Conservation (phyloP, 2,113 vertebrate genomes). For the Colaptes auratus region DNA sequence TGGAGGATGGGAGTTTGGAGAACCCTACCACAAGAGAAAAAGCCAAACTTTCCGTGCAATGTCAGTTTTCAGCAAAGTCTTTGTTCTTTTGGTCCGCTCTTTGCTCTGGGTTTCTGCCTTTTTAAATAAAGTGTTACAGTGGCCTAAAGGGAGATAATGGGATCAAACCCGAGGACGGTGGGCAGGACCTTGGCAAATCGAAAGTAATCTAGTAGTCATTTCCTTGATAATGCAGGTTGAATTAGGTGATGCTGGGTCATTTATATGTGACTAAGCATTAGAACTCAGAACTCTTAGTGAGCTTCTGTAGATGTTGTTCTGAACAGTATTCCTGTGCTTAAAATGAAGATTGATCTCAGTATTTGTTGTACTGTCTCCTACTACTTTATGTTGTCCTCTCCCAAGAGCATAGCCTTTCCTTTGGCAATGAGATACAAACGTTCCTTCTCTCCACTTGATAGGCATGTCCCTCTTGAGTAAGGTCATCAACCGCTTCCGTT, state of each 20-base stretch:
- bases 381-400: background rate
- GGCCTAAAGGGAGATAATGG: fast-evolving
- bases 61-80: background rate
- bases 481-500: slow-evolving; percentile 56
- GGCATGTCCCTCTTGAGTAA: background rate
- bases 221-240: background rate
- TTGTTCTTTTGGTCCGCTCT: background rate
- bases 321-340: background rate
- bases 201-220: background rate
- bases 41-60: background rate
- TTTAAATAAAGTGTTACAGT: background rate
- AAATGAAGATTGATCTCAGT: background rate
- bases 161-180: background rate
- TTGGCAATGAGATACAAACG: slow-evolving; percentile 19
- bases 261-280: background rate
- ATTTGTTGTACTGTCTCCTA: background rate
- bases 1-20: background rate
- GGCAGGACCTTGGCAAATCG: background rate
- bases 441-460: slow-evolving; percentile 43
- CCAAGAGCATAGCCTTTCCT: background rate
- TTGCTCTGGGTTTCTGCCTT: background rate
- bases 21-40: background rate
- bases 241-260: background rate
- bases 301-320: background rate
- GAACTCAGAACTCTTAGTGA: background rate